Base-by-base conservation (phyloP, 2,797 vertebrate genomes). In the Phylloscopus collybita region DNA sequence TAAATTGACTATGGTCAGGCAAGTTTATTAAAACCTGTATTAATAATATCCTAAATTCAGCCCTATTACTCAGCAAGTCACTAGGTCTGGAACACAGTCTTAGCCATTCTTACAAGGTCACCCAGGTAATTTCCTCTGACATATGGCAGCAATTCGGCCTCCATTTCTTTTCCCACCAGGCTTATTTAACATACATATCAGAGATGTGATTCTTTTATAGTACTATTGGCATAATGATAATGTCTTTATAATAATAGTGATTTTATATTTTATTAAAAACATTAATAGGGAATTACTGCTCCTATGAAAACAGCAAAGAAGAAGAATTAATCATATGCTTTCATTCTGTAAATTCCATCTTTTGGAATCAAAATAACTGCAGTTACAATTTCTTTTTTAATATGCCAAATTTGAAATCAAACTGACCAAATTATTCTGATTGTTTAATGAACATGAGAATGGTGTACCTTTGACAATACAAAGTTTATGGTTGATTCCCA, bases 261-360 rank as follows among this genome's bases (percentile, higher is more conserved):
- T 96, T 96, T 97, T 90, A 91, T 60, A 91, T 96, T 97, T 95
- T 93, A 93, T 88, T 95, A 96, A 96, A 97, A 97, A 61, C 16
- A 90, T 96, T 94, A 97, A 95, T 93, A 92, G 53, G 20, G n/a
- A 88, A 92, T 90, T 81, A 80, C 45, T 69, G 51, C 22, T 86
- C 53, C 88, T 93, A 32, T 86, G 91, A 92, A 95, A 95, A 80
- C 64, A 92, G 60, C 45, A 72, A 81, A 79, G 53, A 56, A 64
- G 73, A 60, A 69, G 15, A 59, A 40, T n/a, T 54, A 62, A 94
- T 65, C 1, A 5, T 51, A 34, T 1, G 6, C 34, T 72, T 87
- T 71, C 16, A 56, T 56, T 83, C 51, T 86, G 54, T 75, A 90
- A 92, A 92, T 88, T 94, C 83, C 45, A 65, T 50, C 23, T 88